Conservation (phyloP, 2,113 vertebrate species). For the Oryzias melastigma region DNA sequence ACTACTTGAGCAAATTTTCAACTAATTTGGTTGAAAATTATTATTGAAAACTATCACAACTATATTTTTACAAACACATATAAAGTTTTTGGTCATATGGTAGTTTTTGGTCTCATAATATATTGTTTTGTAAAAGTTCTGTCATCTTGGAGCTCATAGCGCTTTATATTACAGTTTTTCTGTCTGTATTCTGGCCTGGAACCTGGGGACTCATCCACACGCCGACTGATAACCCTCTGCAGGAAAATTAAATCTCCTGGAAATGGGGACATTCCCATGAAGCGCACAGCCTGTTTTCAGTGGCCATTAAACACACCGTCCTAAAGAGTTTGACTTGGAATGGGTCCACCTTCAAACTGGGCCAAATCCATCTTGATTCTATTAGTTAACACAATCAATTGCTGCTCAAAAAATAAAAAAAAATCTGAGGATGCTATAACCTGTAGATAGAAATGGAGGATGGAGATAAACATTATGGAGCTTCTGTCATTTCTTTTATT, state of each 20-base stretch:
- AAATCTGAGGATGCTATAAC: conserved; percentile 50
- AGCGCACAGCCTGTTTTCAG: conserved; percentile 5
- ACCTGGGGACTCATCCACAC: background rate
- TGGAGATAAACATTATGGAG: conserved; percentile 43
- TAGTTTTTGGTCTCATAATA: too few species aligned
- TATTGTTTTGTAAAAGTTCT: too few species aligned
- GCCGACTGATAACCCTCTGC: conserved; percentile 2
- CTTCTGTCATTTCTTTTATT: conserved; percentile 31
- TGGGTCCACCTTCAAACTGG: conserved; percentile 27
- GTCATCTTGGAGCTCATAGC: too few species aligned
- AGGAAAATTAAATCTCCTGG: conserved; percentile 7
- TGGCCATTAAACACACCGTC: conserved; percentile 23
- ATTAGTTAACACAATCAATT: conserved; percentile 39
- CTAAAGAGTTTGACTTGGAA: conserved; percentile 15
- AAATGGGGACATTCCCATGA: conserved; percentile 15
- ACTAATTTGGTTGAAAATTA: too few species aligned
- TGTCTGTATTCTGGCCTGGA: background rate
- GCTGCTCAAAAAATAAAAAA: conserved; percentile 7
- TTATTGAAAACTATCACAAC: too few species aligned
- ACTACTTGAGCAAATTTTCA: too few species aligned
- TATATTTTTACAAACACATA: too few species aligned
- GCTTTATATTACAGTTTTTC: background rate
- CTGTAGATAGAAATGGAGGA: conserved; percentile 35
- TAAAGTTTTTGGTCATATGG: too few species aligned
- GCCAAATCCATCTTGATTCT: conserved; percentile 33